Conservation (phyloP, 2,888 invertebrate genomes). For the Empis livida region DNA sequence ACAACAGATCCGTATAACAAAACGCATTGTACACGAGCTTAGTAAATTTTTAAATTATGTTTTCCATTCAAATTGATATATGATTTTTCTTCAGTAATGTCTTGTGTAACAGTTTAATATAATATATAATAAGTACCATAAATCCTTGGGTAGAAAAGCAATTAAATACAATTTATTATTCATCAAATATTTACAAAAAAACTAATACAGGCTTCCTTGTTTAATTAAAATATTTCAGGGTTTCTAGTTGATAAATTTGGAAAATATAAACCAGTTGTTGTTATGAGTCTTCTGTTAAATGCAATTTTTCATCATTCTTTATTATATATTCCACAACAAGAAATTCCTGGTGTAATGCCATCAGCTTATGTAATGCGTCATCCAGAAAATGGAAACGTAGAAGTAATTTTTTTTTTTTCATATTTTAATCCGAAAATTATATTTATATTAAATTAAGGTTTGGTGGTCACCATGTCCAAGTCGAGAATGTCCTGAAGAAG, state of each 20-base stretch:
- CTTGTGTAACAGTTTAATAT: too few relatives aligned
- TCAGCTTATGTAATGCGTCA: constrained; percentile 64
- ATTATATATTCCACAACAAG: constrained; percentile 65
- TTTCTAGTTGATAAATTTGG: constrained; percentile 78
- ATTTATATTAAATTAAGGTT: constrained; percentile 37
- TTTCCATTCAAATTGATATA: too few relatives aligned
- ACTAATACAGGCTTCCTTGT: too few relatives aligned
- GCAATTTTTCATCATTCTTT: constrained; percentile 69
- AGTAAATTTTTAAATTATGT: too few relatives aligned
- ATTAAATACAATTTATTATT: too few relatives aligned
- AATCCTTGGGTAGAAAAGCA: too few relatives aligned
- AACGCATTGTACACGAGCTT: too few relatives aligned
- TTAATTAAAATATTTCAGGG: constrained; percentile 39
- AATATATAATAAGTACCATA: too few relatives aligned
- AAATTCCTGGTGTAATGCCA: constrained; percentile 61
- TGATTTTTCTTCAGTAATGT: too few relatives aligned
- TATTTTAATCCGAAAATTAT: constrained; percentile 2
- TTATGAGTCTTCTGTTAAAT: constrained; percentile 61
- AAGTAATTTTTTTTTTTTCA: constrained; percentile 37
- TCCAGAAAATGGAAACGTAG: constrained; percentile 54
- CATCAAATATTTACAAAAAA: too few relatives aligned
- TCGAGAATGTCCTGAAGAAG: constrained; percentile 62
- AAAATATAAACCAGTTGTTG: constrained; percentile 71
- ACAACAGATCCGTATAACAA: too few relatives aligned
- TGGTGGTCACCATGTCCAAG: constrained; percentile 78